Evolutionary conservation across 64 coral and sea anemone species (phyloP).

Genomic region (Montipora sp.): DNA sequence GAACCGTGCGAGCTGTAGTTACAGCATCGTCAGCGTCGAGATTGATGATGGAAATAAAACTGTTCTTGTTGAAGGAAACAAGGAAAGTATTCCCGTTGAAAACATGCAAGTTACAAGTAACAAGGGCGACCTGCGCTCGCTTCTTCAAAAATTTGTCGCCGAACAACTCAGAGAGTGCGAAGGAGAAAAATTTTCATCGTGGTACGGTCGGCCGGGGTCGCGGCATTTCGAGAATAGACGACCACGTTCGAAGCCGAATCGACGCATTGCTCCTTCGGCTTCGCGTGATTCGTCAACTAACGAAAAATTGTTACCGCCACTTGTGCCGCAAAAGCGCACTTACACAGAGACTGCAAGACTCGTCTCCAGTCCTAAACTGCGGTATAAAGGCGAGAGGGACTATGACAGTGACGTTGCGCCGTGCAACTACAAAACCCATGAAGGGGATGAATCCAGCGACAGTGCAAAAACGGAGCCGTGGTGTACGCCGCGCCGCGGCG

Average conservation of each 20-base stretch:
- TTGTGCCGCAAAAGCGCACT: slow-evolving; percentile 73
- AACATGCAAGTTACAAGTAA: not conserved
- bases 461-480: slow-evolving; percentile 88
- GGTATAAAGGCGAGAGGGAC: slow-evolving; percentile 50
- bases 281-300: slow-evolving; percentile 17
- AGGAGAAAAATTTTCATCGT: slow-evolving; percentile 37
- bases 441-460: slow-evolving; percentile 74
- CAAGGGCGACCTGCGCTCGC: slow-evolving; percentile 47
- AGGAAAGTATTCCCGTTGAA: slow-evolving; percentile 21
- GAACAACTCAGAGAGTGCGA: slow-evolving; percentile 84
- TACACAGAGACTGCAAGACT: slow-evolving; percentile 62
- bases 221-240: slow-evolving; percentile 25
- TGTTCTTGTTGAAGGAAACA: slow-evolving; percentile 65
- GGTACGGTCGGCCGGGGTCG: not conserved
- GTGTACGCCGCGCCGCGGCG: slow-evolving; percentile 21
- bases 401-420: slow-evolving; percentile 78
- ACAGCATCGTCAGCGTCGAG: slow-evolving; percentile 72
- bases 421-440: slow-evolving; percentile 8
- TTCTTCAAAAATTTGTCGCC: slow-evolving; percentile 80
- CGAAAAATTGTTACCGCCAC: slow-evolving; percentile 65
- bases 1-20: slow-evolving; percentile 45
- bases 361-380: slow-evolving; percentile 63
- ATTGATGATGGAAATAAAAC: slow-evolving; percentile 57
- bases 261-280: slow-evolving; percentile 2
- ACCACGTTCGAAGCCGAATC: slow-evolving; percentile 41